These are phyloP conservation scores for Odontamblyopus lacepedii DNA, from an alignment of 2,797 vertebrate species.

Conservation along the genomic window DNA sequence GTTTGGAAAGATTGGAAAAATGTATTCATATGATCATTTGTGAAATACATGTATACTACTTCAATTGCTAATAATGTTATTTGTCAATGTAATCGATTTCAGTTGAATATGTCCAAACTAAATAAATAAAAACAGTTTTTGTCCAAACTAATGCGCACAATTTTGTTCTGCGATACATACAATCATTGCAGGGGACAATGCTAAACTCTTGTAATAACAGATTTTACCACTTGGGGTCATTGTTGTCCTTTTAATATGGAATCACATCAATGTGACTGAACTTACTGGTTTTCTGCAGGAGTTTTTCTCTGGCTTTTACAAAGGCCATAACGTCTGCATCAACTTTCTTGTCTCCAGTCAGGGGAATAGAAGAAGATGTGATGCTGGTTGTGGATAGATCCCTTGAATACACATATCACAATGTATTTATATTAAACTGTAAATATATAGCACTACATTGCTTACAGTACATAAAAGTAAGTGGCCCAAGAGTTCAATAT, in stretches of 20 bases:
- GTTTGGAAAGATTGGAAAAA: constrained; percentile 39
- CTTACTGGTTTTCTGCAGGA: constrained; percentile 85
- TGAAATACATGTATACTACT: too few species aligned
- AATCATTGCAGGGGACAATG: neutral
- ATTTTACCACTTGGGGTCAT: constrained; percentile 46
- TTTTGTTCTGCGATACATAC: neutral
- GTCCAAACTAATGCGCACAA: too few species aligned
- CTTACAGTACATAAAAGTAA: neutral
- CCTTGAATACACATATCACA: constrained; percentile 68
- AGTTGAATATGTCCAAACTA: neutral
- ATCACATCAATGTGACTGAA: neutral
- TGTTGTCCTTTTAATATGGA: constrained; percentile 14
- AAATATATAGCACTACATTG: neutral
- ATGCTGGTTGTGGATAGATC: constrained; percentile 41
- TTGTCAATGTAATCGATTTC: neutral
- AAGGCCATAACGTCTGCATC: constrained; percentile 93
- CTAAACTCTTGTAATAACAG: neutral
- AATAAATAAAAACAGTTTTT: too few species aligned
- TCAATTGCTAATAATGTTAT: too few species aligned
- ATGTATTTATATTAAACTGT: neutral
- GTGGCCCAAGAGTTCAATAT: neutral
- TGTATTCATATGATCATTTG: constrained; percentile 44
- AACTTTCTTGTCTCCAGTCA: constrained; percentile 88
- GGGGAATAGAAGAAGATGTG: constrained; percentile 73
- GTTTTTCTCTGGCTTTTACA: constrained; percentile 85